These are phyloP conservation scores for Aphidius ervi DNA, from an alignment of 1,140 invertebrate genomes.

Conservation along the genomic window DNA sequence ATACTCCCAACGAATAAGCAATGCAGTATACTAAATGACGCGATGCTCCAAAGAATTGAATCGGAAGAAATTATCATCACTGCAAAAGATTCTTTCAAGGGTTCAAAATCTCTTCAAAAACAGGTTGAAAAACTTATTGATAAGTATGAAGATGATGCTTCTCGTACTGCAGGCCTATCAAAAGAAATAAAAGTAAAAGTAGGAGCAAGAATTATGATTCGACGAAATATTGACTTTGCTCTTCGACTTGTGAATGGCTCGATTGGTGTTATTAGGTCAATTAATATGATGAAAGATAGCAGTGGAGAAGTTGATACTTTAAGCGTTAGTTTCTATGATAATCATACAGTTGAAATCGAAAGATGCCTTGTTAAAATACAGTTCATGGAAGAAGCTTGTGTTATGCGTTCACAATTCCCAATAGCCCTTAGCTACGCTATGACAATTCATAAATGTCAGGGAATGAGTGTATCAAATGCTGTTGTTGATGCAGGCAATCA, in stretches of 20 bases:
- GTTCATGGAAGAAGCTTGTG: constrained; percentile 33
- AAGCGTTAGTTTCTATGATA: neutral
- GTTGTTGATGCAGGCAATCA: constrained; percentile 38
- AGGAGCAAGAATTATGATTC: constrained; percentile 34
- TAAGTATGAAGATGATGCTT: constrained; percentile 4
- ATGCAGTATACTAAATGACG: constrained; percentile 11
- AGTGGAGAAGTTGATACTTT: neutral
- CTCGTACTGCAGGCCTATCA: constrained; percentile 12
- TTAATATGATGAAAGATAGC: neutral
- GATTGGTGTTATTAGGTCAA: constrained; percentile 26
- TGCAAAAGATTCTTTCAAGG: neutral
- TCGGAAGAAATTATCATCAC: constrained; percentile 4
- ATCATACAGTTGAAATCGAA: constrained; percentile 25
- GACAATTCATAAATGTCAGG: constrained; percentile 46
- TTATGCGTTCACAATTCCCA: constrained; percentile 43
- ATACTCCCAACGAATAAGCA: constrained; percentile 4
- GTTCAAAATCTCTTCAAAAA: neutral
- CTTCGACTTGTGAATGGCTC: constrained; percentile 35
- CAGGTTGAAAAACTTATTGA: constrained; percentile 6
- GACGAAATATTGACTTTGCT: constrained; percentile 38
- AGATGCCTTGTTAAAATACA: constrained; percentile 32
- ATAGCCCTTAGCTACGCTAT: constrained; percentile 39
- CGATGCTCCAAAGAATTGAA: constrained; percentile 11
- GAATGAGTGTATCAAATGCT: constrained; percentile 40
- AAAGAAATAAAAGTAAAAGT: constrained; percentile 33